Percentiles rank a stretch among this genome's conserved stretches.
These are phyloP conservation scores for Halocaridina rubra DNA, from an alignment of 2,888 invertebrate genomes.

Conservation along the genomic window DNA sequence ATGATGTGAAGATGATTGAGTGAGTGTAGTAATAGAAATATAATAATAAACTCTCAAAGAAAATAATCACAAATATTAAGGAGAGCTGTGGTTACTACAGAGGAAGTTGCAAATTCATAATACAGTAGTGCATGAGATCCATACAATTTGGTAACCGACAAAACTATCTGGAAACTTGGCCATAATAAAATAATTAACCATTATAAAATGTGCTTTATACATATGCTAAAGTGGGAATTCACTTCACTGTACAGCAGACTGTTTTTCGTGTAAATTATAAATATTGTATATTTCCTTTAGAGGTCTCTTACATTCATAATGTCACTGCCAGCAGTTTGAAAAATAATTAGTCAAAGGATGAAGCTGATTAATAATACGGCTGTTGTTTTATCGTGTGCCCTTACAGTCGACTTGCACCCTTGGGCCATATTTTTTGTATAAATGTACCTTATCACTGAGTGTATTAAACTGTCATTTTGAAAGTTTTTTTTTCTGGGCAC, in stretches of 20 bases:
- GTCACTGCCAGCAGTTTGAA: constrained; percentile 33
- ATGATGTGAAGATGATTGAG: too few relatives aligned
- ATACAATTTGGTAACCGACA: too few relatives aligned
- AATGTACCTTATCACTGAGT: constrained; percentile 63
- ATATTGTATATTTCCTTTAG: background rate
- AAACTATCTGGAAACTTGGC: too few relatives aligned
- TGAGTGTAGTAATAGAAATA: too few relatives aligned
- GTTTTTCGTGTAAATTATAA: background rate
- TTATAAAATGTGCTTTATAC: too few relatives aligned
- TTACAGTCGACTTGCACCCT: constrained; percentile 25
- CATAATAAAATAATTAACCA: too few relatives aligned
- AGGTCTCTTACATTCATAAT: background rate
- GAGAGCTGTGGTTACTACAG: too few relatives aligned
- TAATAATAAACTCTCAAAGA: too few relatives aligned
- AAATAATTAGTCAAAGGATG: constrained; percentile 14
- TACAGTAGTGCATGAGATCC: too few relatives aligned
- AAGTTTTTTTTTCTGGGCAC: background rate
- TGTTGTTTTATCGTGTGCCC: constrained; percentile 19
- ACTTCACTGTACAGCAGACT: background rate
- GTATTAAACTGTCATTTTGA: constrained; percentile 61
- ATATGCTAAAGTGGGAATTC: too few relatives aligned
- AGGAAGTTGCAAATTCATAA: too few relatives aligned
- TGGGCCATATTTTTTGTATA: constrained; percentile 59
- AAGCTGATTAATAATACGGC: constrained; percentile 9
- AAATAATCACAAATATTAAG: too few relatives aligned